These are phyloP conservation scores for Megaceryle alcyon DNA, from an alignment of 2,797 vertebrate species.

Conservation along the genomic window DNA sequence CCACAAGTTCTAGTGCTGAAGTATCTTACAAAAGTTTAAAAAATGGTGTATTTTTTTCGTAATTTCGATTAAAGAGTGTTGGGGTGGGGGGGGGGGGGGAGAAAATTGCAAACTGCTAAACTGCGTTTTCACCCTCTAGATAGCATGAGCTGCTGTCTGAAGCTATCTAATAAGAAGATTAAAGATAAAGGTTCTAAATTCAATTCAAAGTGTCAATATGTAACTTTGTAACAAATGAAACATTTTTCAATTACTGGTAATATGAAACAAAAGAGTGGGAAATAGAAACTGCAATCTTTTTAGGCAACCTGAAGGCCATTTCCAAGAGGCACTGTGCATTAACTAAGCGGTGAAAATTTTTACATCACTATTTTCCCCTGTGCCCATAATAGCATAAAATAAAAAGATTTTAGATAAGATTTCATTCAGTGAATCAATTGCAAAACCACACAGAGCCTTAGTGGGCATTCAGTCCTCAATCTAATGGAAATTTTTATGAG, in stretches of 20 bases:
- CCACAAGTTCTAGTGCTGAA: no score
- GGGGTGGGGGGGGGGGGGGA: background rate
- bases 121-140: background rate
- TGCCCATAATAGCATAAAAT: conserved; percentile 84
- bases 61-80: no score
- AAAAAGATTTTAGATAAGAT: conserved; percentile 89
- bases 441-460: conserved; percentile 76
- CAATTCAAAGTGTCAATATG: conserved; percentile 72
- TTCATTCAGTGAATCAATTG: conserved; percentile 84
- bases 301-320: conserved; percentile 76
- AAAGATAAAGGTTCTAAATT: conserved; percentile 74
- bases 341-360: conserved; percentile 70
- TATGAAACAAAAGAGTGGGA: conserved; percentile 78
- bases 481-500: conserved; percentile 82
- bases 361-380: conserved; percentile 69
- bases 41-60: no score
- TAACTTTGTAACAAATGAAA: conserved; percentile 77
- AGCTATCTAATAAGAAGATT: conserved; percentile 58
- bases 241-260: conserved; percentile 82
- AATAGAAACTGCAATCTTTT: conserved; percentile 78
- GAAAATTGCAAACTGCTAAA: background rate
- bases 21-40: no score
- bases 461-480: conserved; percentile 74
- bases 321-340: conserved; percentile 75
- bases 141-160: conserved; percentile 24